Percentiles rank a stretch among this genome's conserved stretches.
phyloP scores from a whole-genome alignment of 1,140 invertebrate species.

The Drosophila guanche region DNA sequence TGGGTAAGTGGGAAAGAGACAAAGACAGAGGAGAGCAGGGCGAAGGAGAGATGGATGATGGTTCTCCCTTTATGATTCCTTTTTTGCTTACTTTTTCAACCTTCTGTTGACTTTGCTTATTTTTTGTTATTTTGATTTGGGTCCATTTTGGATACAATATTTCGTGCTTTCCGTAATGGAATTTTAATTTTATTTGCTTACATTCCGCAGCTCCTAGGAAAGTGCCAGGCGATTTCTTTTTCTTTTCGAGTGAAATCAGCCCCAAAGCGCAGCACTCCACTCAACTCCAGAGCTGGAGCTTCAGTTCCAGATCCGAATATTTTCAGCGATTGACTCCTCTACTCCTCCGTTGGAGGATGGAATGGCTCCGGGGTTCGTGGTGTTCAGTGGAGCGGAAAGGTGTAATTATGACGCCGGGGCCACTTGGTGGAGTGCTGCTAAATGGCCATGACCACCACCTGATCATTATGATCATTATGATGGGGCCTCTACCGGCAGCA shows the following conservation, averaged over 20 bases:
- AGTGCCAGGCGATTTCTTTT: constrained; percentile 14
- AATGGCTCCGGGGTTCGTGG: too few species aligned
- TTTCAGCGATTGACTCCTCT: too few species aligned
- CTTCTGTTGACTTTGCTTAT: constrained; percentile 32
- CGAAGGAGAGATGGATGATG: neutral
- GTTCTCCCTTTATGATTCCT: constrained; percentile 19
- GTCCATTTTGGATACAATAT: constrained; percentile 37
- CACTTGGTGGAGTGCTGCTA: constrained; percentile 25
- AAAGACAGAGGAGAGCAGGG: neutral
- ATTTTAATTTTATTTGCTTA: constrained; percentile 67
- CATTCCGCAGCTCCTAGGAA: constrained; percentile 5
- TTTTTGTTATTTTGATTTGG: constrained; percentile 52
- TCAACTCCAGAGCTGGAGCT: too few species aligned
- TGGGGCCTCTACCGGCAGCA: constrained; percentile 7
- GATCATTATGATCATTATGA: constrained; percentile 39
- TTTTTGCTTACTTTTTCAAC: constrained; percentile 28
- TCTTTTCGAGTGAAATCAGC: constrained; percentile 7
- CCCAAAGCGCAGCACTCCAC: too few species aligned
- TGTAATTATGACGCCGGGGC: constrained; percentile 70
- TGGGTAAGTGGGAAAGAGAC: constrained; percentile 17
- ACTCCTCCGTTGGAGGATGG: too few species aligned
- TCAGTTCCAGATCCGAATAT: too few species aligned
- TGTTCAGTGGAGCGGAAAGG: constrained; percentile 46
- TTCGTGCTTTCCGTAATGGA: constrained; percentile 44
- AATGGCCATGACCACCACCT: constrained; percentile 36